phyloP scores from a whole-genome alignment of 2,888 invertebrate species.

The Ptychoptera albimana region DNA sequence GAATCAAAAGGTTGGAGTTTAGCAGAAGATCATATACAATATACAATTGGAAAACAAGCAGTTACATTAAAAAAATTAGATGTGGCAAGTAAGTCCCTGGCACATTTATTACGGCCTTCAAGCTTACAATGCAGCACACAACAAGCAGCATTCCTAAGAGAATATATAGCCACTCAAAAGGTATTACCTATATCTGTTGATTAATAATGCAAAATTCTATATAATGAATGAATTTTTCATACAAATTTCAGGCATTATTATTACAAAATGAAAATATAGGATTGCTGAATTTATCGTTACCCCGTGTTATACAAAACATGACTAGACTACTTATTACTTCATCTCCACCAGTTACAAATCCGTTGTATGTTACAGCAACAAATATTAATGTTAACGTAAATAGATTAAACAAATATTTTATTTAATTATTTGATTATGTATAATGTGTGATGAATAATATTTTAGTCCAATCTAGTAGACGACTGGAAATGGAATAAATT shows the following conservation, averaged over 20 bases:
- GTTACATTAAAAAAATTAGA: conserved; percentile 57
- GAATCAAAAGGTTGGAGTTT: conserved; percentile 66
- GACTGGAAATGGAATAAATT: conserved; percentile 50
- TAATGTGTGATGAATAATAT: conserved; percentile 1
- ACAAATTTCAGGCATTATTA: conserved; percentile 22
- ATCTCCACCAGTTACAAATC: conserved; percentile 18
- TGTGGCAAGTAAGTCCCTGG: conserved; percentile 59
- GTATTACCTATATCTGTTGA: conserved; percentile 32
- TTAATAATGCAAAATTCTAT: not conserved
- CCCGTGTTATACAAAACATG: conserved; percentile 48
- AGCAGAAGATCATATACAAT: conserved; percentile 91
- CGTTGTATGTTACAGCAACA: conserved; percentile 22
- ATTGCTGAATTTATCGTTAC: conserved; percentile 56
- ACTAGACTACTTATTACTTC: conserved; percentile 45
- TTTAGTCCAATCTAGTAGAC: conserved; percentile 25
- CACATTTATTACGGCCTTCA: conserved; percentile 53
- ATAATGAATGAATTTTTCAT: too few relatives aligned
- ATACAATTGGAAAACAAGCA: conserved; percentile 82
- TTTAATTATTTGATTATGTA: not conserved
- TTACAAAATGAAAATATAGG: conserved; percentile 24
- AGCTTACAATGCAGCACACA: conserved; percentile 55
- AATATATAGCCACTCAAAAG: conserved; percentile 73
- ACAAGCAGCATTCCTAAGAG: conserved; percentile 68
- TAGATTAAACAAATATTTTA: not conserved
- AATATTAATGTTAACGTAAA: conserved; percentile 24